phyloP scores from a whole-genome alignment of 1,140 invertebrate species.

The Harpegnathos saltator region DNA sequence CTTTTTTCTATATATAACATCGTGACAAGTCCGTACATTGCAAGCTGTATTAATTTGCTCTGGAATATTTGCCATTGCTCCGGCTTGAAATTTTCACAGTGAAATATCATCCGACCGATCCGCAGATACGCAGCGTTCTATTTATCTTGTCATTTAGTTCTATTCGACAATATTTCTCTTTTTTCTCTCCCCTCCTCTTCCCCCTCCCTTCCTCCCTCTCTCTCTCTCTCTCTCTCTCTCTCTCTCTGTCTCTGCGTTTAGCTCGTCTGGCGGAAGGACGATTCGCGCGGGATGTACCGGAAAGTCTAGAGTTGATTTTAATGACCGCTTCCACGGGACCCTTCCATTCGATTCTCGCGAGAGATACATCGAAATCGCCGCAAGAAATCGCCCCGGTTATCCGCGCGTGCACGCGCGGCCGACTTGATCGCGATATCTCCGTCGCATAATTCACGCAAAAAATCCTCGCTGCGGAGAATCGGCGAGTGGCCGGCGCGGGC shows the following conservation, averaged over 20 bases:
- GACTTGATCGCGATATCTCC: conserved; percentile 13
- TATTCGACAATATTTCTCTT: neutral
- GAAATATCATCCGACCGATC: neutral
- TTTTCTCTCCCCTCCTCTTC: neutral
- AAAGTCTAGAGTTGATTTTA: conserved; percentile 18
- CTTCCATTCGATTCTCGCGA: neutral
- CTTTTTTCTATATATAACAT: conserved; percentile 15
- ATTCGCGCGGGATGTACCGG: neutral
- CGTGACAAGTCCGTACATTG: neutral
- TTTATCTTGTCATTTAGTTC: neutral
- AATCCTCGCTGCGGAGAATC: neutral
- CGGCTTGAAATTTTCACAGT: conserved; percentile 48
- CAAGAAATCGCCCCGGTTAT: neutral
- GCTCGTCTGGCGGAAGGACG: neutral
- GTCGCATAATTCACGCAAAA: neutral
- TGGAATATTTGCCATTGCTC: conserved; percentile 41
- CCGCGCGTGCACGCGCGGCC: neutral
- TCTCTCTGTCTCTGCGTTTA: neutral
- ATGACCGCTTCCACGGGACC: neutral
- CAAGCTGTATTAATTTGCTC: conserved; percentile 45
- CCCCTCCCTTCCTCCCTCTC: neutral
- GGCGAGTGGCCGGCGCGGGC: neutral
- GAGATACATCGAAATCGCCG: neutral
- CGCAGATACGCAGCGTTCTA: conserved; percentile 8
- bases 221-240: neutral